Conservation (phyloP, 2,113 vertebrate species). For the Takifugu flavidus region DNA sequence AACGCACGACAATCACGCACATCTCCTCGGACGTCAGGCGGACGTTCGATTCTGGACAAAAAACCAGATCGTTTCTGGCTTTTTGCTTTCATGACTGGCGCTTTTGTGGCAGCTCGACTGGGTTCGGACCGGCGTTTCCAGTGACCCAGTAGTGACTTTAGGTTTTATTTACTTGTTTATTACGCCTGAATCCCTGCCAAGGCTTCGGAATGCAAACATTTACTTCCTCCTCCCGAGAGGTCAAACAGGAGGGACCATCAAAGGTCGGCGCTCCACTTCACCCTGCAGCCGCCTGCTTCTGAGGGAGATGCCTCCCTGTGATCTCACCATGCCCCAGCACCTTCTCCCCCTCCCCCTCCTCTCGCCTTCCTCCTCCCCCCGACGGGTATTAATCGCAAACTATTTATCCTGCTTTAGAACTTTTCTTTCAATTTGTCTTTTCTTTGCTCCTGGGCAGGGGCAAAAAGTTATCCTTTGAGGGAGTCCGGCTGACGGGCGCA, state of each 20-base stretch:
- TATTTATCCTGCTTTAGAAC: slow-evolving; percentile 69
- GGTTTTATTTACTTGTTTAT: not conserved
- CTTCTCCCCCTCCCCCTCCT: slow-evolving; percentile 11
- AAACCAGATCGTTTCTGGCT: slow-evolving; percentile 20
- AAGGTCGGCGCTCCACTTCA: slow-evolving; percentile 18
- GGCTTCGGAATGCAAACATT: not conserved
- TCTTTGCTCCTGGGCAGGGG: slow-evolving; percentile 54
- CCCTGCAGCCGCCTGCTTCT: slow-evolving; percentile 20
- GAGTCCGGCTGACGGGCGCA: slow-evolving; percentile 64
- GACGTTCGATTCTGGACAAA: slow-evolving; percentile 46
- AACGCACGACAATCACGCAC: slow-evolving; percentile 75
- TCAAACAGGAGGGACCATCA: slow-evolving; percentile 39
- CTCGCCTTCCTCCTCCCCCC: slow-evolving; percentile 20
- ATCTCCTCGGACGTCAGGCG: slow-evolving; percentile 50
- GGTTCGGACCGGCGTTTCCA: too few relatives aligned
- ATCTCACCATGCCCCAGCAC: slow-evolving; percentile 66
- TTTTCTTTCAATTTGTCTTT: slow-evolving; percentile 72
- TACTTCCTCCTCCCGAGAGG: slow-evolving; percentile 7
- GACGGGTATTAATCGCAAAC: slow-evolving; percentile 62
- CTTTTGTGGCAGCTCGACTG: too few relatives aligned
- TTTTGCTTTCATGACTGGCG: too few relatives aligned
- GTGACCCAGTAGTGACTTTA: not conserved
- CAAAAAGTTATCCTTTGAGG: slow-evolving; percentile 66
- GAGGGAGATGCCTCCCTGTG: slow-evolving; percentile 48
- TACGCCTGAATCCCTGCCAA: not conserved